Base-by-base conservation (phyloP, 2,113 vertebrate genomes). In the Thamnophis sirtalis region DNA sequence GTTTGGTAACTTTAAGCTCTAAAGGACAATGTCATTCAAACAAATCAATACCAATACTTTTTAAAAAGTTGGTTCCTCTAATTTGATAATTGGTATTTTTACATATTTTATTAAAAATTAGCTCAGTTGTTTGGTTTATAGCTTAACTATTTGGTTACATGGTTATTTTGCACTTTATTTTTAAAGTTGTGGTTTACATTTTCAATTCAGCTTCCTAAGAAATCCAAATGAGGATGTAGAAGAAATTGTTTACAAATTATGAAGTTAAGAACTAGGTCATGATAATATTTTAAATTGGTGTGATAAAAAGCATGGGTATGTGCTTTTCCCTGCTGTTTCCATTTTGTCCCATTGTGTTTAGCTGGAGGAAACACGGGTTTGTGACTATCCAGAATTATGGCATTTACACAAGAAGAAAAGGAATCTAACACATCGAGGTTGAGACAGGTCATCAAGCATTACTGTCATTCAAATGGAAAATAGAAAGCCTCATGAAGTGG, bases 321-420 rank as follows among this genome's bases (percentile, higher is more conserved):
- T 85, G 28, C 84, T 94, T 89, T 89, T 89, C 63, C 84, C 49
- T 68, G 55, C 85, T 92, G 49, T 48, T 91, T 48, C 73, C 80
- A 26, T 85, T 93, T 96, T 51, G 91, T 38, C 87, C 68, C 38
- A 43, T 3, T 63, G 0, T 88, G 55, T 10, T n/a, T n/a, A 58
- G 17, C n/a, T 2, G 53, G 48, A 73, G 33, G 85, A 11, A 89
- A 87, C 90, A 0, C 33, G 5, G 4, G 56, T 80, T 80, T 63
- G 17, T 89, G 60, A 26, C 11, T 9, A 90, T 15, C 5, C n/a
- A 50, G 3, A 84, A 5, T 21, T 86, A 92, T 0, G 92, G 1
- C 3, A 3, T 26, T 87, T 55, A 6, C 87, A 89, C 38, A 89
- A 24, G 17, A 60, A 89, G n/a, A 48, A 22, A 21, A 2, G 1